A percentile compares a stretch with the other conserved stretches of the same genome.
These are phyloP conservation scores for Poeciliopsis presidionis DNA, from an alignment of 2,797 vertebrate species.

Conservation along the genomic window DNA sequence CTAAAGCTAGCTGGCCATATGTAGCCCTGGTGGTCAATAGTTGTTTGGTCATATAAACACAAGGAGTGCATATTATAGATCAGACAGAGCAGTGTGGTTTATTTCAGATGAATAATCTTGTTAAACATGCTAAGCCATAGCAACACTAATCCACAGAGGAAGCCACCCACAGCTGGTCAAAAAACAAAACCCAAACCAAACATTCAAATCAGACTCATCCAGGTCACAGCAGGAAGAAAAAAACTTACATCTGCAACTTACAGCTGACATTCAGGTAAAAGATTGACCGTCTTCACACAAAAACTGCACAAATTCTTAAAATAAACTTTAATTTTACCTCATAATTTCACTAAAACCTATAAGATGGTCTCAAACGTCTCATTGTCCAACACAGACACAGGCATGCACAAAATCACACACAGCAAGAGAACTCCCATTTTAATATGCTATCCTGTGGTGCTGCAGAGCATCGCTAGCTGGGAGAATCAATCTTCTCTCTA, in stretches of 20 bases:
- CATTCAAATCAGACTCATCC: conserved; percentile 18
- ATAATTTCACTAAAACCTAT: background rate
- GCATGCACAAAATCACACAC: conserved; percentile 4
- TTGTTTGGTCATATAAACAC: background rate
- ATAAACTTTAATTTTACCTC: background rate
- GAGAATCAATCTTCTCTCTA: conserved; percentile 70
- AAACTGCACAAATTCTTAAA: background rate
- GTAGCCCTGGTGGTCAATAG: background rate
- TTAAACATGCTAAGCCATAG: conserved; percentile 65
- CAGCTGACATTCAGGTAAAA: background rate
- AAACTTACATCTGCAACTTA: background rate
- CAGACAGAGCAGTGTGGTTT: conserved; percentile 5
- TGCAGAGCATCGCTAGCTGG: conserved; percentile 34
- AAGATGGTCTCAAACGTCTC: background rate
- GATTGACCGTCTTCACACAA: background rate
- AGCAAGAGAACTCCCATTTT: conserved; percentile 33
- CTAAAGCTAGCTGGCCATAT: background rate
- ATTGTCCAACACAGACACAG: conserved; percentile 5
- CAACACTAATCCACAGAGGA: conserved; percentile 64
- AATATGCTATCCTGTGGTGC: conserved; percentile 51
- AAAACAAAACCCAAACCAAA: conserved; percentile 48
- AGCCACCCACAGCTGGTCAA: conserved; percentile 49
- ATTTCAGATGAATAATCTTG: conserved; percentile 72
- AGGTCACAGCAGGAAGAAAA: background rate
- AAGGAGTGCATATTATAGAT: conserved; percentile 8